Base-by-base conservation (phyloP, 2,888 invertebrate genomes). In the Agriopis marginaria region DNA sequence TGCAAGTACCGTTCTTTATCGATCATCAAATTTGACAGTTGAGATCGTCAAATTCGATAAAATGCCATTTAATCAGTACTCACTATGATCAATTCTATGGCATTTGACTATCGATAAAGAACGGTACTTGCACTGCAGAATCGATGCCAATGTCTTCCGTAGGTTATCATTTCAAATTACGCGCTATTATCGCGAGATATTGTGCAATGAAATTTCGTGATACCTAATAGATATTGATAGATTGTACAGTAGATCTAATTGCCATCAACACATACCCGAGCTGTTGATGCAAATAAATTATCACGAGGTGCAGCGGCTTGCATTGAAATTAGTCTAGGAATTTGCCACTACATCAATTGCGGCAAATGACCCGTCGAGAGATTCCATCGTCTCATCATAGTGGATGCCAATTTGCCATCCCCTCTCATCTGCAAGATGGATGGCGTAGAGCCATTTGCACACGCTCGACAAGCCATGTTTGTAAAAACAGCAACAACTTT, bases 281-380 rank as follows among this genome's bases (percentile, higher is more conserved):
- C 3, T 12, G 7, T 54, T 39, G 53, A 12, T 40, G 12, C 8
- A 58, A 45, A 63, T 64, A 63, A 63, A 47, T 58, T 9, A 64
- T 64, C 40, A 7, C 23, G 40, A 42, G 14, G 10, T 62, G 67
- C 67, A 67, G n/a, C 11, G 45, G 44, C n/a, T 12, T 62, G 67
- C 67, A 67, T 14, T 12, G 53, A 51, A 40, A 53, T 32, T 17
- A 12, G 23, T 49, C 40, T 49, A 7, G 32, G 51, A 58, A 68
- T 68, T 61, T 45, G 60, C 56, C 56, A 56, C 39, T 23, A 60
- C 64, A 69, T 69, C 60, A 69, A 69, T 64, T 47, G 17, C 40
- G 8, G 49, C 60, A 68, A 68, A 61, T 61, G 68, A 40, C 3
- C 45, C 69, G 65, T 6, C 45, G 61, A 65, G 50, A 55, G 45